Conservation (phyloP, 2,113 vertebrate species). For the Fregata magnificens region DNA sequence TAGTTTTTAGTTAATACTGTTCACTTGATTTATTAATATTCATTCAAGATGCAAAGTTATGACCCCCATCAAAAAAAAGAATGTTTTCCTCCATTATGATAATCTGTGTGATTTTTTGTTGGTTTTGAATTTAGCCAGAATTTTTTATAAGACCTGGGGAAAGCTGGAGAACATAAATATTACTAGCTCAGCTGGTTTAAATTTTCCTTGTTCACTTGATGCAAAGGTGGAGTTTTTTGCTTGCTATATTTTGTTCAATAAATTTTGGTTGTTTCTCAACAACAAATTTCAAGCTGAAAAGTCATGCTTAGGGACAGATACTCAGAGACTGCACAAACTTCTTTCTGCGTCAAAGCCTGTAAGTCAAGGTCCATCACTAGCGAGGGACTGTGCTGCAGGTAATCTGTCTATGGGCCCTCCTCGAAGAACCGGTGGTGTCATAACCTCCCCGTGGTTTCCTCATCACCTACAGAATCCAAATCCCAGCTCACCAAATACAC, state of each 20-base stretch:
- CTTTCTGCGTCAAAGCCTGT: neutral
- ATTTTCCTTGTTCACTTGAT: neutral
- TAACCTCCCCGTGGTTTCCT: neutral
- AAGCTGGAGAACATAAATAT: neutral
- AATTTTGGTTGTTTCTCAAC: neutral
- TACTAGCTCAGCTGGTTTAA: neutral
- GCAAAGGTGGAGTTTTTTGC: neutral
- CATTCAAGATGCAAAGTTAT: neutral
- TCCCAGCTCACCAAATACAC: neutral
- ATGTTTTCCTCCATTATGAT: neutral
- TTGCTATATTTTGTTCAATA: neutral
- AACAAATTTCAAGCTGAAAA: neutral
- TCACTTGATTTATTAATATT: constrained; percentile 48
- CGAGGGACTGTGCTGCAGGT: neutral
- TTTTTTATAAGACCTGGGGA: neutral
- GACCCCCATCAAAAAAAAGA: neutral
- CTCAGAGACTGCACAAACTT: neutral
- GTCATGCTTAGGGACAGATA: neutral
- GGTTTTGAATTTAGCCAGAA: neutral
- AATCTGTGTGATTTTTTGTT: neutral
- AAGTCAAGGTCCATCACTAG: neutral
- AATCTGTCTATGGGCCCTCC: neutral
- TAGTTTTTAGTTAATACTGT: constrained; percentile 39
- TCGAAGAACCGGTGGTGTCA: neutral
- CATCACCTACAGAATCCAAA: neutral